These are phyloP conservation scores for Leucosticte australis DNA, from an alignment of 2,113 vertebrate species.

Conservation along the genomic window DNA sequence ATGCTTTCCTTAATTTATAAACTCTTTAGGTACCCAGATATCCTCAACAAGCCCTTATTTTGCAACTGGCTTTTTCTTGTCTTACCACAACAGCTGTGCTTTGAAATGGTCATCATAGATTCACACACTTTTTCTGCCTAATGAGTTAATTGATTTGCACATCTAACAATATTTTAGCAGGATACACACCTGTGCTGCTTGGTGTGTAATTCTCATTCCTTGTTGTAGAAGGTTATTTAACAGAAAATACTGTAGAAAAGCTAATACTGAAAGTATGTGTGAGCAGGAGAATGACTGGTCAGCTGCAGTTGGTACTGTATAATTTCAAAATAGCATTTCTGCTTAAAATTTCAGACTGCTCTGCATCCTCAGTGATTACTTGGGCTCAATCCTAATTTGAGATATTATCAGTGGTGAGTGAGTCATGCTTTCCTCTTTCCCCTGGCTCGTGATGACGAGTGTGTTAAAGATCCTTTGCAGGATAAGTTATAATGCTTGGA, in stretches of 20 bases:
- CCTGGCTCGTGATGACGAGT: neutral
- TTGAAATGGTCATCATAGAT: neutral
- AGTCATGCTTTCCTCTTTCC: conserved; percentile 12
- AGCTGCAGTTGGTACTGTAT: neutral
- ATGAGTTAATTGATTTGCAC: conserved; percentile 18
- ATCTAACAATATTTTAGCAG: neutral
- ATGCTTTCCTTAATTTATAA: fast-evolving
- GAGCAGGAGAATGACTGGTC: neutral
- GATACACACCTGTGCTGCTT: neutral
- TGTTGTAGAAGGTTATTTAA: neutral
- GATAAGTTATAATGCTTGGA: neutral
- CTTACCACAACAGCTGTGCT: neutral
- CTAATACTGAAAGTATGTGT: neutral
- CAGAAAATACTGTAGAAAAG: neutral
- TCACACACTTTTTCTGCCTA: neutral
- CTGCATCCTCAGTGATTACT: neutral
- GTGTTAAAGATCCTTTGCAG: neutral
- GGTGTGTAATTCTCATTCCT: neutral
- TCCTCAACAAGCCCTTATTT: neutral
- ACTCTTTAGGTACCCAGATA: too few species aligned
- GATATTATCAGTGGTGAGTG: neutral
- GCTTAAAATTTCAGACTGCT: neutral
- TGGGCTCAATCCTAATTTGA: neutral
- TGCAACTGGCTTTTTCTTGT: neutral
- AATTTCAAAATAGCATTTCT: neutral